Conservation (phyloP, 2,888 invertebrate species). For the Cheilosia vulpina region DNA sequence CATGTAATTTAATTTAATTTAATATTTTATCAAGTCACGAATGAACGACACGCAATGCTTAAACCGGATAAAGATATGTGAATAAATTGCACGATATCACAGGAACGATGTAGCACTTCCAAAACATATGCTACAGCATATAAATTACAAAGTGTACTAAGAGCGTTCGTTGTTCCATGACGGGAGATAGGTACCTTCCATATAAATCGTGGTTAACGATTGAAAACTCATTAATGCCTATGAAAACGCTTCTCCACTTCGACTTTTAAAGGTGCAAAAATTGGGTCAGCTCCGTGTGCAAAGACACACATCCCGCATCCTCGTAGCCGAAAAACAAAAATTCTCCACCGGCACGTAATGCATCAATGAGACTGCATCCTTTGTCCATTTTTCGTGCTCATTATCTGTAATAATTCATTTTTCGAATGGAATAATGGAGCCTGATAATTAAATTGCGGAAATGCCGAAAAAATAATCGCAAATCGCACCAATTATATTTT, state of each 20-base stretch:
- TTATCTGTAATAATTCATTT: constrained; percentile 7
- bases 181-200: constrained; percentile 11
- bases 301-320: not conserved
- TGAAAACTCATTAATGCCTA: constrained; percentile 13
- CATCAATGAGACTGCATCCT: not conserved
- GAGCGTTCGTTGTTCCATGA: constrained; percentile 13
- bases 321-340: not conserved
- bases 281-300: constrained; percentile 13
- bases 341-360: not conserved
- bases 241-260: not conserved
- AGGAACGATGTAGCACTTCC: constrained; percentile 29
- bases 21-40: constrained; percentile 26
- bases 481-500: not conserved
- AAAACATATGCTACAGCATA: constrained; percentile 35
- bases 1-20: constrained; percentile 27
- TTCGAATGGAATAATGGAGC: not conserved
- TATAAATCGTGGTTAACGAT: constrained; percentile 41
- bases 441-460: constrained; percentile 15
- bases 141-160: constrained; percentile 49
- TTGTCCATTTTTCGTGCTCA: constrained; percentile 12
- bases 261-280: not conserved
- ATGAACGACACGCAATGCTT: not conserved
- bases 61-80: not conserved
- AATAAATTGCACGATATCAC: not conserved
- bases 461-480: not conserved